Conservation (phyloP, 2,888 invertebrate genomes). For the Thelaira solivaga region DNA sequence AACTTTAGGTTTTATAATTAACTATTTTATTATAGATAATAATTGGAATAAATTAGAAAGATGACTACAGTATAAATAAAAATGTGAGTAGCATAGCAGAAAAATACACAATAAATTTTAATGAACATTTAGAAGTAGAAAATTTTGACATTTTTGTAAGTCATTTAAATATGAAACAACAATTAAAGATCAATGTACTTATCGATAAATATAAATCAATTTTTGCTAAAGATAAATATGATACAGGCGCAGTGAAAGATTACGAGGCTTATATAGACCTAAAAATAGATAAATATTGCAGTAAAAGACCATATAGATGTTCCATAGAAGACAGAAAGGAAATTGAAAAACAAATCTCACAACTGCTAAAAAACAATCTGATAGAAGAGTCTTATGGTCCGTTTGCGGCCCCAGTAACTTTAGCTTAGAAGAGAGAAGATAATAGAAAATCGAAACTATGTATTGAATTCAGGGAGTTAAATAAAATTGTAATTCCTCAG, state of each 20-base stretch:
- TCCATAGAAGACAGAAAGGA: slow-evolving; percentile 57
- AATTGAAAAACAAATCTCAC: slow-evolving; percentile 50
- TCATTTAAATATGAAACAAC: background rate
- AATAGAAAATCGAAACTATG: no score
- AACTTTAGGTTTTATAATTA: no score
- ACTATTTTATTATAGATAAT: no score
- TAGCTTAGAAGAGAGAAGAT: slow-evolving; percentile 64
- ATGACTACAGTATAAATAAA: no score
- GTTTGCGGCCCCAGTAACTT: slow-evolving; percentile 63
- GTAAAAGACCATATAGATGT: slow-evolving; percentile 59
- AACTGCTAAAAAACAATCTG: background rate
- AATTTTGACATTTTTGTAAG: background rate
- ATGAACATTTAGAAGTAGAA: slow-evolving; percentile 32
- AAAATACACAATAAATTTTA: slow-evolving; percentile 50
- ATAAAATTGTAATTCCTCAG: no score
- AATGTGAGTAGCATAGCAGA: no score
- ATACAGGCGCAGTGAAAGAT: slow-evolving; percentile 64
- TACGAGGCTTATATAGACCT: slow-evolving; percentile 65
- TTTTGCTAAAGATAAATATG: slow-evolving; percentile 66
- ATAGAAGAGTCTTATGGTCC: slow-evolving; percentile 60
- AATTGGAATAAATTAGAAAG: no score
- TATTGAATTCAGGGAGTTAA: no score
- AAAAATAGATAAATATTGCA: slow-evolving; percentile 59
- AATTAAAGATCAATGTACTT: background rate
- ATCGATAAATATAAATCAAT: slow-evolving; percentile 62